Percentiles rank a stretch among this genome's conserved stretches.
These are phyloP conservation scores for Thaleichthys pacificus DNA, from an alignment of 2,797 vertebrate species.

Conservation along the genomic window DNA sequence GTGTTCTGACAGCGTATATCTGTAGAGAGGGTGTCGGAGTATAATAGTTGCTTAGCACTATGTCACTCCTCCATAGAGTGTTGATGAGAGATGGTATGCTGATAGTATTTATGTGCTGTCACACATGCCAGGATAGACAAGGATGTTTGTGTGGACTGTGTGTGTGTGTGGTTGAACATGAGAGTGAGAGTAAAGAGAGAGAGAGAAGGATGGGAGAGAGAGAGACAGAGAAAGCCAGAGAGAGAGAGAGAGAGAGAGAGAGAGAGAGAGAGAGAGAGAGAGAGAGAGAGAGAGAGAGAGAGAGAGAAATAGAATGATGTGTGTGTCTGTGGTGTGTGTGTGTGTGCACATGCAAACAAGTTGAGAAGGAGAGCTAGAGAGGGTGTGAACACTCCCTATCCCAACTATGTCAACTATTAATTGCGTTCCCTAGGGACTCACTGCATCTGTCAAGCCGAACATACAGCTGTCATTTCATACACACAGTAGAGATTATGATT, in stretches of 20 bases:
- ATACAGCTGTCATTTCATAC: conserved; percentile 60
- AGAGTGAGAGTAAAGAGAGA: too few relatives aligned
- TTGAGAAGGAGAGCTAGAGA: neutral
- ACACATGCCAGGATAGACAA: neutral
- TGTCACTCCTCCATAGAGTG: conserved; percentile 47
- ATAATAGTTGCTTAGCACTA: conserved; percentile 56
- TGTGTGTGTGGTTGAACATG: neutral
- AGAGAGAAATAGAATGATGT: too few relatives aligned
- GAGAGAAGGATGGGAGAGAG: conserved; percentile 13
- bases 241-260: too few relatives aligned
- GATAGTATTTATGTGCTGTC: conserved; percentile 64
- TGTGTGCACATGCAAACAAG: conserved; percentile 4
- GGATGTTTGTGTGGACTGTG: neutral
- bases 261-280: conserved; percentile 24
- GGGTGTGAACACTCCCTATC: conserved; percentile 55
- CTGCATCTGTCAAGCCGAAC: conserved; percentile 59
- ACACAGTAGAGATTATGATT: neutral
- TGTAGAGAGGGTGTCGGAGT: conserved; percentile 8
- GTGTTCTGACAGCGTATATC: conserved; percentile 10
- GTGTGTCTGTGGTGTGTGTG: conserved; percentile 31
- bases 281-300: neutral
- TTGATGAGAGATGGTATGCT: conserved; percentile 59
- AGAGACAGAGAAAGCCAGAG: conserved; percentile 12
- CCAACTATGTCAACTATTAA: conserved; percentile 62
- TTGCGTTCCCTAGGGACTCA: conserved; percentile 44